Conservation (phyloP, 2,888 invertebrate species). For the Galeruca laticollis region DNA sequence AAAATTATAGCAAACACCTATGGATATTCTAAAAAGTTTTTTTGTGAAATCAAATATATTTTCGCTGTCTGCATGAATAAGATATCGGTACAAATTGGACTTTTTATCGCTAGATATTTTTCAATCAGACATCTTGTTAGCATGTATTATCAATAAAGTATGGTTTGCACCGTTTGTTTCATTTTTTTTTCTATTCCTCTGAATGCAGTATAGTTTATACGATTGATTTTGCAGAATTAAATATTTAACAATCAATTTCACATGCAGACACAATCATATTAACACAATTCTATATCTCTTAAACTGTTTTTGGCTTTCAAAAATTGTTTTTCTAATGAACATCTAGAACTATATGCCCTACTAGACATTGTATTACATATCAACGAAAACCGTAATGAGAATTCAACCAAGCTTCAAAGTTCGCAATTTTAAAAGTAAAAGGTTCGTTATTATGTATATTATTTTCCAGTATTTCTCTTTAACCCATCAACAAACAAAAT, state of each 20-base stretch:
- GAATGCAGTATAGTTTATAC: slow-evolving; percentile 1
- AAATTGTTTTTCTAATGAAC: too few species aligned
- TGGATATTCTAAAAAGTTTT: slow-evolving; percentile 22
- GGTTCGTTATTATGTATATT: too few species aligned
- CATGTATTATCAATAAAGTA: slow-evolving; percentile 54
- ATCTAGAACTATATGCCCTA: too few species aligned
- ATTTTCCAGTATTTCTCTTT: too few species aligned
- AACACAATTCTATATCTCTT: too few species aligned
- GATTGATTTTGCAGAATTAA: slow-evolving; percentile 15
- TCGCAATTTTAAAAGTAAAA: too few species aligned
- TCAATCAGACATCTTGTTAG: slow-evolving; percentile 50
- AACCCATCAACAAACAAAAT: too few species aligned
- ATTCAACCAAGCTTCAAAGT: too few species aligned
- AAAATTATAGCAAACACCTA: slow-evolving; percentile 25
- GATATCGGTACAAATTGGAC: slow-evolving; percentile 21
- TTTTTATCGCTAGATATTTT: slow-evolving; percentile 38
- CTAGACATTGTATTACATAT: too few species aligned
- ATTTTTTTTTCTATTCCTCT: slow-evolving; percentile 43
- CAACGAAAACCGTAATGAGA: too few species aligned
- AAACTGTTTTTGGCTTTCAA: too few species aligned
- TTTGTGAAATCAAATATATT: slow-evolving; percentile 30
- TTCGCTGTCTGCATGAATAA: slow-evolving; percentile 45
- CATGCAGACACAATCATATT: neutral
- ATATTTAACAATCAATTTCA: neutral
- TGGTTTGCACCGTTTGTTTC: slow-evolving; percentile 51